Conservation (phyloP, 1,140 invertebrate species). For the Sipha flava region DNA sequence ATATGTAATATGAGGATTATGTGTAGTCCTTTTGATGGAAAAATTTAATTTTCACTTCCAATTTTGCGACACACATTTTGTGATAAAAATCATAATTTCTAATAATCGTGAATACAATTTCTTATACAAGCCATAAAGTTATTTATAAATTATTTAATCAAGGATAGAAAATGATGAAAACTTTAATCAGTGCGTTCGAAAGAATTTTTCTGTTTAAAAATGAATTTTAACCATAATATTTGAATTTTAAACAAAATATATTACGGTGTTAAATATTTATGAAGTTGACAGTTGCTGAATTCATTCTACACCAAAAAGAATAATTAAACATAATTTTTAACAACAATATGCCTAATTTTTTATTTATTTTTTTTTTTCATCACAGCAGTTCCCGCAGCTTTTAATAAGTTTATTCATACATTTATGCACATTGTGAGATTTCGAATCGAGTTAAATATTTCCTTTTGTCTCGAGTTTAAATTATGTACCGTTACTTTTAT, state of each 20-base stretch:
- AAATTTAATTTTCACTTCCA: no score
- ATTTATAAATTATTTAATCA: not conserved
- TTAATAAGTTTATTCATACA: not conserved
- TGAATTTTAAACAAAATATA: not conserved
- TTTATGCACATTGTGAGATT: not conserved
- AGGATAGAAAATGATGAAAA: not conserved
- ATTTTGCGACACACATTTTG: no score
- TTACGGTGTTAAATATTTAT: slow-evolving; percentile 3
- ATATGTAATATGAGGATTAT: no score
- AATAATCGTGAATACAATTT: no score
- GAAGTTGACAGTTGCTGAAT: not conserved
- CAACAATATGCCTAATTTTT: not conserved
- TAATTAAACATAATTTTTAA: not conserved
- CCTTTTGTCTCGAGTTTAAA: no score
- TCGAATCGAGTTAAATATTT: no score
- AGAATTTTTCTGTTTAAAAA: not conserved
- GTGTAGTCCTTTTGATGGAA: no score
- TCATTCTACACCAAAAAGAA: not conserved
- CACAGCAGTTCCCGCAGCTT: not conserved
- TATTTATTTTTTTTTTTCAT: not conserved
- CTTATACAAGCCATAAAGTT: no score
- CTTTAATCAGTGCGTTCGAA: not conserved
- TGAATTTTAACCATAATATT: not conserved
- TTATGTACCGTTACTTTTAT: no score
- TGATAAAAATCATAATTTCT: no score